Evolutionary conservation across 2,888 invertebrate genomes (phyloP), one percentile per base, ranked within the genome.

Genomic region (Gymnoscelis rufifasciata): DNA sequence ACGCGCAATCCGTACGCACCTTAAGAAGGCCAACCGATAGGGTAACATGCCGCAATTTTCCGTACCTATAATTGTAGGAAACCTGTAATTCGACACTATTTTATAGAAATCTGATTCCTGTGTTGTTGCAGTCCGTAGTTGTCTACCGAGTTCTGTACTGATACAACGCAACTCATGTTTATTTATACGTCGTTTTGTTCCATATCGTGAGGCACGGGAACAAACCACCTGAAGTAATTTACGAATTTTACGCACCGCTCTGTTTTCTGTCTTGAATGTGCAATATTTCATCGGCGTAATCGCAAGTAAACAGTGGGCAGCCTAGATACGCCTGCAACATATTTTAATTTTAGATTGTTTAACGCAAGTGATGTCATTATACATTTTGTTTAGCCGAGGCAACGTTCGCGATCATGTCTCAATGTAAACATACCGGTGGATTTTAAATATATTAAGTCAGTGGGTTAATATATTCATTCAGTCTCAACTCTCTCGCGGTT

Each of bases 41-140:
- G 54, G 60, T 68, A 68, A 64, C 48, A 63, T 64, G 54, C 57
- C 31, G 53, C 59, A 63, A 64, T 68, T 62, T 62, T 40, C 41
- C 46, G 47, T 56, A n/a, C n/a, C n/a, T n/a, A 51, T 68, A 66
- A 71, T 68, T 62, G 62, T 62, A 63, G 63, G 62, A 73, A 67
- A 62, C 43, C 47, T 57, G 59, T 62, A 62, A 61, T 65, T 66
- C 56, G 57, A 62, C 57, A 51, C 52, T 19, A 5, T 19, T 43
- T 55, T 67, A 68, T 68, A 64, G 68, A 66, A 72, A 71, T 66
- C 62, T 27, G 47, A 64, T 57, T 64, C 53, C 57, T 59, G 48
- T 50, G 40, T 43, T 50, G 49, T 50, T 56, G 59, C 36, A 14
- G 6, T 2, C 8, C 7, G 30, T 53, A 60, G 71, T 71, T 42